Percentiles rank a stretch among this genome's conserved stretches.
phyloP scores from a whole-genome alignment of 2,797 vertebrate genomes.

The Nasua narica region DNA sequence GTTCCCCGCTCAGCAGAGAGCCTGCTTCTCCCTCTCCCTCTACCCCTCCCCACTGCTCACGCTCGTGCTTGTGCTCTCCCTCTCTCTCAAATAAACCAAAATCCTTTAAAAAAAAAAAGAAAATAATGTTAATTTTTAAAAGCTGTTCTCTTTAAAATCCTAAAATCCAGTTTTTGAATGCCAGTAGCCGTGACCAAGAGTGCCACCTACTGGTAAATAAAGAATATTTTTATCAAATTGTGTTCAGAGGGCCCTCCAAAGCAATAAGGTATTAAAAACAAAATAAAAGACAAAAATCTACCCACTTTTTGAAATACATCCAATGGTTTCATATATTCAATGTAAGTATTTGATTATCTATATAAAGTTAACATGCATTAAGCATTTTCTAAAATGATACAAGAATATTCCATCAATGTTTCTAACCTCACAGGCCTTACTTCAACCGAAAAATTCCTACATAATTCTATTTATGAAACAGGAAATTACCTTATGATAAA shows the following conservation, averaged over 20 bases:
- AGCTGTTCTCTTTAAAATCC: constrained; percentile 27
- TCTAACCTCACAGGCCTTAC: neutral
- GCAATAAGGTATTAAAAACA: neutral
- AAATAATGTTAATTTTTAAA: constrained; percentile 28
- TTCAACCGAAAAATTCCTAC: neutral
- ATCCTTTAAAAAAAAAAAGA: neutral
- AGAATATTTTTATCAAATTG: neutral
- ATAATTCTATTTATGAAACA: constrained; percentile 24
- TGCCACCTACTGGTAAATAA: constrained; percentile 61
- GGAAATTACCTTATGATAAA: neutral
- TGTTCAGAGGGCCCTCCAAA: neutral
- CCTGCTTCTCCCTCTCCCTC: neutral
- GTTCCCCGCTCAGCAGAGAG: neutral
- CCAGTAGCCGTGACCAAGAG: neutral
- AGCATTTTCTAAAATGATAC: constrained; percentile 38
- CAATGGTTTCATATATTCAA: neutral
- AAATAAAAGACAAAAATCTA: neutral
- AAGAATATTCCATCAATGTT: neutral
- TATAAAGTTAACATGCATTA: neutral
- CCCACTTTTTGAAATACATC: neutral
- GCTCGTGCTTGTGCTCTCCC: rapidly evolving
- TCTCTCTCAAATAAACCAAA: neutral
- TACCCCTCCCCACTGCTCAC: neutral
- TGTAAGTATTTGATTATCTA: neutral
- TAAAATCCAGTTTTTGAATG: neutral